Evolutionary conservation across 2,113 vertebrate species (phyloP).

Genomic region (Pterophyllum scalare): DNA sequence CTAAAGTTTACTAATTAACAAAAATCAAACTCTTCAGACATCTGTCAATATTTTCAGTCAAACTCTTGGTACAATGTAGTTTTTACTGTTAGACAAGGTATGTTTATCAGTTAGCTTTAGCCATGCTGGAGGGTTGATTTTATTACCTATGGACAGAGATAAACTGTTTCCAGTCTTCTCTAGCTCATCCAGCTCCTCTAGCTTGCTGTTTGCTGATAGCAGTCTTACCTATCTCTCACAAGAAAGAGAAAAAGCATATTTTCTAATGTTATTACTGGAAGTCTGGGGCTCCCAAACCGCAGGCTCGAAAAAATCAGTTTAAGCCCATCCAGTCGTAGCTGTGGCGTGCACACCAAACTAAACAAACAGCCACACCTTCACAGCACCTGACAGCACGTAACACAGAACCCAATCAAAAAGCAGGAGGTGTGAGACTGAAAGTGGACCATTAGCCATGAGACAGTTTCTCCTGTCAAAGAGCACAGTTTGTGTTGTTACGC

Average conservation of each 20-base stretch:
- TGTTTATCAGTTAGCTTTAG: background rate
- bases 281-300: no score
- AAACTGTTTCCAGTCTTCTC: background rate
- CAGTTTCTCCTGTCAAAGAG: background rate
- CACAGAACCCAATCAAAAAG: background rate
- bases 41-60: slow-evolving; percentile 1
- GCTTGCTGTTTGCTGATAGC: background rate
- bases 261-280: background rate
- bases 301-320: background rate
- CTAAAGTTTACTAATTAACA: background rate
- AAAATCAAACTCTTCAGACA: background rate
- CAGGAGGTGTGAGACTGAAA: background rate
- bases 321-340: background rate
- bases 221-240: background rate
- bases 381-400: background rate
- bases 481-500: background rate
- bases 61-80: background rate
- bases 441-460: background rate
- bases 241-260: background rate
- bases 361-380: background rate
- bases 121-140: background rate
- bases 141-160: slow-evolving; percentile 6
- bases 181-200: background rate
- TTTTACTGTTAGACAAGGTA: background rate
- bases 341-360: background rate